Percentiles rank a stretch among this genome's conserved stretches.
Conservation (phyloP, 2,888 invertebrate genomes). For the Papilio gigon region DNA sequence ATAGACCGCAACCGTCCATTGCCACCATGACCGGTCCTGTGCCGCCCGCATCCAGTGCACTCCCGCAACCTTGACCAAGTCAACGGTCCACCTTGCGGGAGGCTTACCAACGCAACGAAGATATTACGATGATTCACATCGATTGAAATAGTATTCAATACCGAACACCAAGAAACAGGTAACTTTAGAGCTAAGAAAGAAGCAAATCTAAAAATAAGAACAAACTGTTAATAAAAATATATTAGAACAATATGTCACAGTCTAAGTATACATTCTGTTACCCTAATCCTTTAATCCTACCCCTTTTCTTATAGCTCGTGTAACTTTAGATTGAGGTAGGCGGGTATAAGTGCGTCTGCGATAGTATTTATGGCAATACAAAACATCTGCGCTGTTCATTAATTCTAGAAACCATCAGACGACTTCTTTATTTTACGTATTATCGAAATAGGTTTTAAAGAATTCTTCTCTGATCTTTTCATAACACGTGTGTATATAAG, state of each 20-base stretch:
- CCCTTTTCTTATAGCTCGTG: constrained; percentile 8
- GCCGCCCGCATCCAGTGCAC: no score
- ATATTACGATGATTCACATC: no score
- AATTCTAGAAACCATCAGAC: background rate
- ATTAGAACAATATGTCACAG: background rate
- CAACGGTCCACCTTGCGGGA: no score
- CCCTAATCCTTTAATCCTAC: background rate
- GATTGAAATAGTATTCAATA: no score
- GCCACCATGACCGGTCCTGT: no score
- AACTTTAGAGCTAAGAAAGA: no score
- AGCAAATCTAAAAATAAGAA: no score
- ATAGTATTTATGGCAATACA: constrained; percentile 1
- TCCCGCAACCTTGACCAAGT: no score
- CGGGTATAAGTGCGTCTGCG: constrained; percentile 1
- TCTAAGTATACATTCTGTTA: background rate
- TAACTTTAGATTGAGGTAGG: constrained; percentile 17
- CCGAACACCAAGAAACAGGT: no score
- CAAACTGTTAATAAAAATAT: background rate
- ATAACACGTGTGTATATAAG: background rate
- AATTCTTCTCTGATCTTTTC: background rate
- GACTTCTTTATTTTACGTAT: background rate
- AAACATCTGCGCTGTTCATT: constrained; percentile 10
- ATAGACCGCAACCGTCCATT: no score
- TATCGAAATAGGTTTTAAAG: background rate
- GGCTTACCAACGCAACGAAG: no score